Base-by-base conservation (phyloP, 2,113 vertebrate species). In the Tachysurus vachellii region DNA sequence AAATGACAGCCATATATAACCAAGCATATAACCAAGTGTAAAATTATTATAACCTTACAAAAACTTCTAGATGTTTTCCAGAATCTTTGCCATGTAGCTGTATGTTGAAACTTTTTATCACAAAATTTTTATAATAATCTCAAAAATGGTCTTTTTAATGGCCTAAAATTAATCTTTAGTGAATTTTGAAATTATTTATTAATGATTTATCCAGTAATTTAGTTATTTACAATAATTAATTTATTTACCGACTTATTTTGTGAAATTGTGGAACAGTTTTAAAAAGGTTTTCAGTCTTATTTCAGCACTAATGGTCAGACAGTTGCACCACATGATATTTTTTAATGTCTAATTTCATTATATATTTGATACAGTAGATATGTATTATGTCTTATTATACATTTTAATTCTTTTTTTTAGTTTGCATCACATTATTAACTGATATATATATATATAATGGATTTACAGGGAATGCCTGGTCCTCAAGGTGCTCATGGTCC, bases 401-500 rank as follows among this genome's bases (percentile, higher is more conserved):
- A 73, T 21, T 73, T 12, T 75, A 47, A 47, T 47, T 21, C 1
- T 47, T 47, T 44, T 36, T 50, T 42, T 21, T 23, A 12, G 71
- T 77, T 23, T 77, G 73, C 12, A 53, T 11, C 5, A 17, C 36
- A 47, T 47, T 8, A 47, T 47, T 23, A 79, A 76, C 21, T 42
- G 1, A 16, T 13, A 23, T 77, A 11, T 84, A 36, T 36, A 36
- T 36, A 36, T 1, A 36, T 31, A 85, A 84, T 28, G 82, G 53
- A 64, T 57, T 9, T 75, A 75, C 85, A 96, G 95, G 96, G 96
- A 61, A 93, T 94, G 19, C 86, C 96, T 0, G 96, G 96, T 7
- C 95, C 96, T 7, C 96, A 96, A 71, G 96, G 96, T 28, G 88
- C 95, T 28, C 86, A 88, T 0, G 96, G 96, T 4, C 95, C 95